Conservation (phyloP, 1,140 invertebrate genomes). For the Elysia chlorotica region DNA sequence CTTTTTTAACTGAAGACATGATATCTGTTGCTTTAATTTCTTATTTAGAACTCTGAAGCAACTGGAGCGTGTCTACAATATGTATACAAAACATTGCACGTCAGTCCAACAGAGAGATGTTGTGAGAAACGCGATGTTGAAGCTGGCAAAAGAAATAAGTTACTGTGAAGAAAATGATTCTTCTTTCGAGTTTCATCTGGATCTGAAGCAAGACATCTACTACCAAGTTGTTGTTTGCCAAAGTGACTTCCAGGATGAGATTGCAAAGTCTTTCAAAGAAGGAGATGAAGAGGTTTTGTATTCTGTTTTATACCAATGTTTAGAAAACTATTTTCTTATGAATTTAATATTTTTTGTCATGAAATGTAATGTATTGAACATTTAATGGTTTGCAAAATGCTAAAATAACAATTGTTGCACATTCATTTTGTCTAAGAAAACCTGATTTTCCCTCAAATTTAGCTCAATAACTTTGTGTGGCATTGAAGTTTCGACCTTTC, state of each 20-base stretch:
- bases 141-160: neutral
- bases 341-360: too few species aligned
- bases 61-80: neutral
- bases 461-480: too few species aligned
- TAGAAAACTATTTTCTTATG: too few species aligned
- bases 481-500: too few species aligned
- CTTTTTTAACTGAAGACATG: too few species aligned
- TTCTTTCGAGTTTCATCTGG: neutral
- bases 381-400: too few species aligned
- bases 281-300: neutral
- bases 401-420: too few species aligned
- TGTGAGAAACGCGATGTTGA: neutral
- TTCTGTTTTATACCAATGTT: neutral
- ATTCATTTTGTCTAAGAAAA: too few species aligned
- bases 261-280: neutral
- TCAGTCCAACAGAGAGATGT: conserved; percentile 11
- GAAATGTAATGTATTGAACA: too few species aligned
- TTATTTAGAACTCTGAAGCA: neutral
- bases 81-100: neutral
- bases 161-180: neutral
- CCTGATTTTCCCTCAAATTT: too few species aligned
- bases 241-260: neutral
- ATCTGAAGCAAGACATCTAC: neutral
- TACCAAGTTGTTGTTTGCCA: neutral
- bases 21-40: too few species aligned